These are phyloP conservation scores for Cinclus mexicanus DNA, from an alignment of 2,113 vertebrate species.

Conservation along the genomic window DNA sequence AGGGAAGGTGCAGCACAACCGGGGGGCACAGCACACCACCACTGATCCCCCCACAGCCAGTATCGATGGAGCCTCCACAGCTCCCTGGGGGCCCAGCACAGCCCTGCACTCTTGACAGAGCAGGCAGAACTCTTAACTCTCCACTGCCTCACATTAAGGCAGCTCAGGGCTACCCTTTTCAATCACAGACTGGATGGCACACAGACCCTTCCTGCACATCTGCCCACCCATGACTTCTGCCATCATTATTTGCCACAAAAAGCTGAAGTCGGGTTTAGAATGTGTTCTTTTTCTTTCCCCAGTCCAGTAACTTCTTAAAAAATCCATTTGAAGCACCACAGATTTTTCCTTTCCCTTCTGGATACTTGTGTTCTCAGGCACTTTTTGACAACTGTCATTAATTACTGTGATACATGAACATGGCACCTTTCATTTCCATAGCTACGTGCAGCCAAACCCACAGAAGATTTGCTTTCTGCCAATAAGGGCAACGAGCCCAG, in stretches of 20 bases:
- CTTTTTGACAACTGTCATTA: background rate
- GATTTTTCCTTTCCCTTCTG: background rate
- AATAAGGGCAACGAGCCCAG: background rate
- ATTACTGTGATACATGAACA: background rate
- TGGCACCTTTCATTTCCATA: background rate
- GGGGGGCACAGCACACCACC: background rate
- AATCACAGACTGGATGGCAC: background rate
- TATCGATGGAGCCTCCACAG: background rate
- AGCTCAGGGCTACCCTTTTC: background rate
- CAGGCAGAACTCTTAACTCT: background rate
- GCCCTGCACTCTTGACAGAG: rapidly evolving
- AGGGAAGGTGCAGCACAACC: background rate
- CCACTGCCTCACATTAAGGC: background rate
- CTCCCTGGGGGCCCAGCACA: background rate
- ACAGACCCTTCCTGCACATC: background rate
- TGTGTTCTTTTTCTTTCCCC: background rate
- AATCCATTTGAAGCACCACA: background rate
- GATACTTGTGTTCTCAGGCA: background rate
- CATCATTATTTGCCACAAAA: background rate
- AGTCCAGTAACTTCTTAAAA: background rate
- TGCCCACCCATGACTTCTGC: background rate
- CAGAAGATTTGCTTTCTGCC: background rate
- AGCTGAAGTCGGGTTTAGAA: background rate
- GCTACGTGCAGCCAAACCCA: background rate
- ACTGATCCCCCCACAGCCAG: background rate